A percentile compares a stretch with the other conserved stretches of the same genome.
These are phyloP conservation scores for Ephydatia muelleri DNA, from an alignment of 37 sponge, comb jelly and placozoan genomes.

Conservation along the genomic window DNA sequence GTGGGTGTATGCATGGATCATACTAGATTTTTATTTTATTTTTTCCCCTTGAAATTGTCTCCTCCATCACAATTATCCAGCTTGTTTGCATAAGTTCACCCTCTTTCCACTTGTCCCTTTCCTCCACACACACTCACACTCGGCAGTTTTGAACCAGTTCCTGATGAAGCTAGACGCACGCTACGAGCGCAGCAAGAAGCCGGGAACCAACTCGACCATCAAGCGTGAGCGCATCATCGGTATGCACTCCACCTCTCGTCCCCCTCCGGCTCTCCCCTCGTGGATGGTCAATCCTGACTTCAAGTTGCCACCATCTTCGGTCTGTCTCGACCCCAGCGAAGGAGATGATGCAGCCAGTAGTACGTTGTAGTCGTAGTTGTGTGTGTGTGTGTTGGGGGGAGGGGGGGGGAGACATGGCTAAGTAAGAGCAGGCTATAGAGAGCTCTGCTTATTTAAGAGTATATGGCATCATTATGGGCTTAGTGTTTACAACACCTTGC, in stretches of 20 bases:
- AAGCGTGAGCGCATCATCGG: conserved; percentile 68
- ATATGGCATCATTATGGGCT: no score
- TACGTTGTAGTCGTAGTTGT: not conserved
- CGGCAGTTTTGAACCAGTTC: conserved; percentile 76
- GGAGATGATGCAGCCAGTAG: not conserved
- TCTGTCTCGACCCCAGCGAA: conserved; percentile 30
- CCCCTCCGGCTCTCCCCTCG: conserved; percentile 53
- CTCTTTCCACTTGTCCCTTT: no score
- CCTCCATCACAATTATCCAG: no score
- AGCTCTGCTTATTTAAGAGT: no score
- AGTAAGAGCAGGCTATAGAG: no score
- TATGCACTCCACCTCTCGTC: conserved; percentile 57
- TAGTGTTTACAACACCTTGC: no score
- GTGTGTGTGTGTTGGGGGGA: no score
- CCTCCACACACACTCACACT: not conserved
- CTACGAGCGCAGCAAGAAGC: conserved; percentile 62
- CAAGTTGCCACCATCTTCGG: conserved; percentile 7
- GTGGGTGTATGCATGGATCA: no score
- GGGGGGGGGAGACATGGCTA: no score
- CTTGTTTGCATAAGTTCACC: no score
- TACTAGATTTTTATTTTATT: not conserved
- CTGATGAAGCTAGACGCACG: conserved; percentile 70
- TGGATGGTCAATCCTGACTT: conserved; percentile 78
- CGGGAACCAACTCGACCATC: conserved; percentile 48
- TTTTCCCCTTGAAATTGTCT: not conserved